Conservation (phyloP, 2,797 vertebrate species). For the Neostethus bicornis region DNA sequence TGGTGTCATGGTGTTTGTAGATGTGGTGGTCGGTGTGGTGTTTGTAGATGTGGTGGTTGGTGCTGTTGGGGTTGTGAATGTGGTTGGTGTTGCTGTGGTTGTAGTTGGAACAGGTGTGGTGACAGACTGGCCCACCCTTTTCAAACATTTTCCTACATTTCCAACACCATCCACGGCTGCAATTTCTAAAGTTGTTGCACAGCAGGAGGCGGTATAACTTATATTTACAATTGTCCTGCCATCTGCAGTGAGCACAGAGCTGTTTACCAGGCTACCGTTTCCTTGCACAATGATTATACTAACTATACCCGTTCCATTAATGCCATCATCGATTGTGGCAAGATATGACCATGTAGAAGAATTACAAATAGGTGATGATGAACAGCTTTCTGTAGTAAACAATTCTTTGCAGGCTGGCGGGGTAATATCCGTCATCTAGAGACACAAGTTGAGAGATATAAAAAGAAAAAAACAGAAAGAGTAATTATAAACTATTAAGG, state of each 20-base stretch:
- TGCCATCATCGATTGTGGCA: constrained; percentile 65
- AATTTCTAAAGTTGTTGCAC: constrained; percentile 57
- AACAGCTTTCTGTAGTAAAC: constrained; percentile 40
- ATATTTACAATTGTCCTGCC: constrained; percentile 59
- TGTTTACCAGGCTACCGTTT: constrained; percentile 63
- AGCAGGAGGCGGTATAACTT: constrained; percentile 72
- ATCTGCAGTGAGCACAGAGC: constrained; percentile 8
- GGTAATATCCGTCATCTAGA: constrained; percentile 63
- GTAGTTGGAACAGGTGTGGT: too few relatives aligned
- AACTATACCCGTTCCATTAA: constrained; percentile 67
- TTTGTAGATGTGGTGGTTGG: too few relatives aligned
- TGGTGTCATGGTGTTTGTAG: too few relatives aligned
- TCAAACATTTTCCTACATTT: constrained; percentile 66
- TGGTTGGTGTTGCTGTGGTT: too few relatives aligned
- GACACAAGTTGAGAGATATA: background rate
- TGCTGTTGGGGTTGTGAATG: too few relatives aligned
- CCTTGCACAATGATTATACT: constrained; percentile 50
- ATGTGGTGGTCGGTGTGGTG: too few relatives aligned
- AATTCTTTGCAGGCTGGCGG: constrained; percentile 54
- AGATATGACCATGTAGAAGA: constrained; percentile 59
- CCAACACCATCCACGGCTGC: constrained; percentile 67
- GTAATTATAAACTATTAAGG: too few relatives aligned
- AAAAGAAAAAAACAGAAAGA: background rate
- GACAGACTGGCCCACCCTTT: too few relatives aligned
- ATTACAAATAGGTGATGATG: constrained; percentile 47